Conservation (phyloP, 2,888 invertebrate genomes). For the Neuroscelio doddi region DNA sequence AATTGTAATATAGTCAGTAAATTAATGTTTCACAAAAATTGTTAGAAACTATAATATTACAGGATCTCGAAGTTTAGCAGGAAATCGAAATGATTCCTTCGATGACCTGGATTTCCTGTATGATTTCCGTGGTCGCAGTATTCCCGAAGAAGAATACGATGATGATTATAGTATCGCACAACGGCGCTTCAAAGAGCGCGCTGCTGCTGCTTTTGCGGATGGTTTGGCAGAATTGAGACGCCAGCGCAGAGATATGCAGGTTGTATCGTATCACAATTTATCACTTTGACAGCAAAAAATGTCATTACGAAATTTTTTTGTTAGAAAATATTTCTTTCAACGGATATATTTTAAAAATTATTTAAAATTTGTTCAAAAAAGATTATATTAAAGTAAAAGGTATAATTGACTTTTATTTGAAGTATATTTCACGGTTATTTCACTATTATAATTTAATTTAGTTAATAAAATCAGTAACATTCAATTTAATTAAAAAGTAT, state of each 20-base stretch:
- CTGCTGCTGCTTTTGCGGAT: conserved; percentile 67
- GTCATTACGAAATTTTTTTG: too few relatives aligned
- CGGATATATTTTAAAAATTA: too few relatives aligned
- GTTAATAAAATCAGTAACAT: too few relatives aligned
- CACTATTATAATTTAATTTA: too few relatives aligned
- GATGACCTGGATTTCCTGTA: conserved; percentile 62
- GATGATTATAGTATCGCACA: conserved; percentile 61
- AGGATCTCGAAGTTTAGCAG: conserved; percentile 64
- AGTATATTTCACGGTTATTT: too few relatives aligned
- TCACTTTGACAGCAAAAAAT: too few relatives aligned
- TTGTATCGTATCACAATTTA: conserved; percentile 26
- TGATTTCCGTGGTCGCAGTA: conserved; percentile 53
- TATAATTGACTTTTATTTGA: too few relatives aligned
- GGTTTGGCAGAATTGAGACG: conserved; percentile 67
- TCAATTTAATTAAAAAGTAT: too few relatives aligned
- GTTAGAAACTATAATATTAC: too few relatives aligned
- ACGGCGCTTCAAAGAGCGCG: conserved; percentile 64
- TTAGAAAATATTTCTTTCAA: too few relatives aligned
- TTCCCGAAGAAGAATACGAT: conserved; percentile 56
- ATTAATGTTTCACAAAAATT: not conserved
- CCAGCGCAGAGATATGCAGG: conserved; percentile 67
- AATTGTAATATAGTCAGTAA: conserved; percentile 5
- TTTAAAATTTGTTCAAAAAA: too few relatives aligned
- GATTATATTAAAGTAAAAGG: too few relatives aligned
- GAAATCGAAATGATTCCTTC: conserved; percentile 54